Base-by-base conservation (phyloP, 2,113 vertebrate species). In the Aegithalos caudatus region DNA sequence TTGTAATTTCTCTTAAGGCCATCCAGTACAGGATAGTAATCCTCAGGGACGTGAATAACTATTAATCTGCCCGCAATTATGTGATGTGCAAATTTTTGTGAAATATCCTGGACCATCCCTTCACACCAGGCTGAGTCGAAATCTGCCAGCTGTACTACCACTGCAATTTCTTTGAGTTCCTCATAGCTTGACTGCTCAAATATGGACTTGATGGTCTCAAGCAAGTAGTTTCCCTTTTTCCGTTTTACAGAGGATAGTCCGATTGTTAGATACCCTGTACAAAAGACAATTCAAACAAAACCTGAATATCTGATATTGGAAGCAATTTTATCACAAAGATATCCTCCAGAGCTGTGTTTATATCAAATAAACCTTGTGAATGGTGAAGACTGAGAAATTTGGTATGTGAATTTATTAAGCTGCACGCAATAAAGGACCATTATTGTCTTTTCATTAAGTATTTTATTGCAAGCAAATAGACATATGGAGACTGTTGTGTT, bases 1-100 rank as follows among this genome's bases (percentile, higher is more conserved):
- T 99, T 99, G 95, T 99, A 99, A 96, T 99, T 99, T 98, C 99
- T 98, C 95, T 99, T 99, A 81, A 99, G 97, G 44, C 99, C 99
- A 23, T 99, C 98, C 93, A 99, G 91, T 62, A 98, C 98, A 13
- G 99, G 99, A 53, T 99, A 99, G 93, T 99, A 99, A 87, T 99
- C 98, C 96, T 99, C 98, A 24, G 99, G 99, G n/a, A 99, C 98
- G 0, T 99, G 99, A 91, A 99, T 99, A 83, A 99, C 99, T 83
- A 99, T 98, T 83, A 99, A 97, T 83, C 99, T 98, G 19, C 99
- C 99, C 0, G 99, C 99, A 91, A 99, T 99, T 96, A 99, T 99
- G 92, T 99, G 99, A 96, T 99, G 99, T 33, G 99, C 98, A 95
- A 99, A 99, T 97, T 99, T 99, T 94, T 99, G 98, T 89, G 98